Conservation (phyloP, 2,888 invertebrate species). For the Octonoba sinensis region DNA sequence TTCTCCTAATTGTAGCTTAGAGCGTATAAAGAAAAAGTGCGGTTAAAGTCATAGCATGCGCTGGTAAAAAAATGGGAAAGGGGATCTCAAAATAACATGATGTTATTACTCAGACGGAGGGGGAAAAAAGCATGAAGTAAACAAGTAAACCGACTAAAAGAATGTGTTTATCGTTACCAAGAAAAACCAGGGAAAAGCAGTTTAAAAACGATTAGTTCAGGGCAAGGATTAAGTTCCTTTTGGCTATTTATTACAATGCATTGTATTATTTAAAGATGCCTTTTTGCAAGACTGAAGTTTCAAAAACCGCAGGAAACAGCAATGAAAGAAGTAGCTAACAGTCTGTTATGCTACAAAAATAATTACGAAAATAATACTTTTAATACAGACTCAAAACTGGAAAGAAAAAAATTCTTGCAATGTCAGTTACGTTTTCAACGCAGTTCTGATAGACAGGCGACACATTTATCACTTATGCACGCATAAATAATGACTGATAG, state of each 20-base stretch:
- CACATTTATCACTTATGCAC: too few species aligned
- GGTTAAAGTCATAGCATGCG: neutral
- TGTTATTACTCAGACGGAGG: slow-evolving; percentile 7
- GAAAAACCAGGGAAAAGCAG: slow-evolving; percentile 34
- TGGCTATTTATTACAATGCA: neutral
- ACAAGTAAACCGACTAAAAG: neutral
- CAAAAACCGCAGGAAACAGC: neutral
- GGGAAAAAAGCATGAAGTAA: slow-evolving; percentile 3
- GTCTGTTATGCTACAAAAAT: too few species aligned
- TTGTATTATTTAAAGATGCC: neutral
- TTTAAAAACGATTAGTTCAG: slow-evolving; percentile 30
- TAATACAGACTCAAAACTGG: too few species aligned
- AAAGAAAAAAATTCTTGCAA: too few species aligned
- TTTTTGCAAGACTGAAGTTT: neutral
- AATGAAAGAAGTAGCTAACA: too few species aligned
- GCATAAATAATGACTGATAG: too few species aligned
- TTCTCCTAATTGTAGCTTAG: slow-evolving; percentile 42
- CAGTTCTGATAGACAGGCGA: too few species aligned
- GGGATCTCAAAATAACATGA: slow-evolving; percentile 18
- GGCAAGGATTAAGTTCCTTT: neutral
- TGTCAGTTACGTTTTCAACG: too few species aligned
- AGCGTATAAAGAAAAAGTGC: slow-evolving; percentile 4
- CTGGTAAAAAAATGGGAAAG: slow-evolving; percentile 17
- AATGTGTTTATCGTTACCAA: slow-evolving; percentile 29
- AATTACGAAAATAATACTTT: too few species aligned